Evolutionary conservation across 1,140 invertebrate species (phyloP), one percentile per base, ranked within the genome.

Genomic region (Drosophila mauritiana): DNA sequence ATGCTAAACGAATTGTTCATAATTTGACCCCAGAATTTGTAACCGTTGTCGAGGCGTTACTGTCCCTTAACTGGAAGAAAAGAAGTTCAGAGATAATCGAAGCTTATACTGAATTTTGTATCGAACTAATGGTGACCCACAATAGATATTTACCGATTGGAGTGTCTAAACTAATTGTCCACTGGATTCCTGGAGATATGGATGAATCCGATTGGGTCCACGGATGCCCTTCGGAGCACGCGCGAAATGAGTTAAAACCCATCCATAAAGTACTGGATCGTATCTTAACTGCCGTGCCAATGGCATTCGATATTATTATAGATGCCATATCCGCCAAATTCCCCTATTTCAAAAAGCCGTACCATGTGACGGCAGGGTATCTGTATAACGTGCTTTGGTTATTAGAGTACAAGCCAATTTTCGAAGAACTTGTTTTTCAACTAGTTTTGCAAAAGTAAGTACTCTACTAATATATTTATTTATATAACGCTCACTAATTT

Each of bases 401-500:
- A 37, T 84, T 94, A 12, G 91, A 94, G 22, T 96, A 96, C 86
- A 93, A 95, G 56, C 95, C 95, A 34, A 90, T 93, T 15, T 91
- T 95, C 43, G 92, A 94, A 59, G 92, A 92, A 54, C 92, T 94
- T 17, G 93, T 97, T 49, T 83, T 97, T 12, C 92, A 94, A 69
- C 91, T 96, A 67, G 94, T 96, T 57, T 93, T 96, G 80, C 94
- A 95, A 57, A 96, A 94, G 94, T 96, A 93, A 77, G 86, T 74
- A 6, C 6, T 10, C 12, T 57, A 25, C 10, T 31, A 13, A 15
- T 22, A 1, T 36, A 0, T 3, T 25, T 43, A 62, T 25, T 49
- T 20, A 39, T 7, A 13, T 5, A 15, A 22, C 2, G 20, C 13
- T 15, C 5, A 8, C 5, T n/a, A 0, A n/a, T 1, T 37, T 37